These are phyloP conservation scores for Aleiodes testaceus DNA, from an alignment of 2,888 invertebrate genomes.

Conservation along the genomic window DNA sequence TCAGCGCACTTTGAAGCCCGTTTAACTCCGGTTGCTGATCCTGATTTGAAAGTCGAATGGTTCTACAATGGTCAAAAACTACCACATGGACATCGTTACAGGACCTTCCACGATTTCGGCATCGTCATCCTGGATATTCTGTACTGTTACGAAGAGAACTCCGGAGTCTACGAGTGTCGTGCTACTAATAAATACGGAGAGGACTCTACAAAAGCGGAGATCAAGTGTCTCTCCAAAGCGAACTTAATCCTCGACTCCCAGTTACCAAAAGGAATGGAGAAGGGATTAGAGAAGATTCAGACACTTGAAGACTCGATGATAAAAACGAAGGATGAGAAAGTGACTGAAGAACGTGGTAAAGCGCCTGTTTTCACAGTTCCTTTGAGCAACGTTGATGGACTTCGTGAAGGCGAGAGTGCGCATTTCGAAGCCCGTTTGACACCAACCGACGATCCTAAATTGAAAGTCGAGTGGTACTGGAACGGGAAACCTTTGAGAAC, in stretches of 20 bases:
- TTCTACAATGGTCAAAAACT: slow-evolving; percentile 93
- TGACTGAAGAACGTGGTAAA: slow-evolving; percentile 85
- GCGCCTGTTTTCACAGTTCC: slow-evolving; percentile 94
- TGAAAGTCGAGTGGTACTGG: slow-evolving; percentile 96
- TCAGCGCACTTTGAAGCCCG: slow-evolving; percentile 95
- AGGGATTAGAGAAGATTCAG: slow-evolving; percentile 93
- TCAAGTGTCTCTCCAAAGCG: slow-evolving; percentile 91
- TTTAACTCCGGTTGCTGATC: slow-evolving; percentile 94
- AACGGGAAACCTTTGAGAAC: slow-evolving; percentile 91
- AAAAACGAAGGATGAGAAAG: slow-evolving; percentile 82
- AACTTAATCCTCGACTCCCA: slow-evolving; percentile 94
- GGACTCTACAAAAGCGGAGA: slow-evolving; percentile 87
- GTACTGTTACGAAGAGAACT: slow-evolving; percentile 97
- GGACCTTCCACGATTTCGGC: slow-evolving; percentile 98
- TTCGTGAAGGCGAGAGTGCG: slow-evolving; percentile 92
- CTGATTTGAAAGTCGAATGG: slow-evolving; percentile 96
- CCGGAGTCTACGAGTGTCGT: slow-evolving; percentile 93
- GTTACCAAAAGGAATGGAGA: slow-evolving; percentile 96
- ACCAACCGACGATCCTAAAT: slow-evolving; percentile 92
- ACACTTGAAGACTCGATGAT: slow-evolving; percentile 92
- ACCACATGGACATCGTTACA: slow-evolving; percentile 95
- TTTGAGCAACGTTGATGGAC: slow-evolving; percentile 87
- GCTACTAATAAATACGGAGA: slow-evolving; percentile 93
- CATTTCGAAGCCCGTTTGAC: slow-evolving; percentile 93
- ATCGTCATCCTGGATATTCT: slow-evolving; percentile 96